Evolutionary conservation across 2,113 vertebrate genomes (phyloP), one percentile per base, ranked within the genome.

Genomic region (Proteles cristata): DNA sequence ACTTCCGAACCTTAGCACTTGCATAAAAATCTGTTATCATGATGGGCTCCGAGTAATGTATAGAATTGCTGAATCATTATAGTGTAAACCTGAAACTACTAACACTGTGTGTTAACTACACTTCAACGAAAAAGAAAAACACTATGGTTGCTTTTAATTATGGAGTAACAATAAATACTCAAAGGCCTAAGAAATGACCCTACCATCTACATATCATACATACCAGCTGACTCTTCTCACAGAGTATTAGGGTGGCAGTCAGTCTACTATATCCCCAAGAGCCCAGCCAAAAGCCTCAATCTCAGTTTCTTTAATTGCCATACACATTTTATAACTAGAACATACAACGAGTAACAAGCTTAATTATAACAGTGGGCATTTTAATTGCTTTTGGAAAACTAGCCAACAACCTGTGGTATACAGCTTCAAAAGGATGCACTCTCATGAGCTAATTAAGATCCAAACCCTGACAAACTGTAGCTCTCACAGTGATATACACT

Each of bases 371-470:
- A 96, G 61, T 80, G 94, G 86, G 39, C 88, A 96, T 97, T 98
- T 98, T 92, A 97, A 98, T 97, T 97, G 97, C 93, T 98, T 98
- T 98, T 90, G 97, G 92, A 98, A 98, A 87, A 98, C 94, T 96
- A 97, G 95, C 98, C 97, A 98, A 98, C 98, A 98, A 97, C 97
- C 93, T 98, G 95, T 96, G 92, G 93, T 87, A 97, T 74, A 91
- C 82, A 90, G 85, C 97, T 98, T 98, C 97, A 98, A 98, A 98
- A 98, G 97, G 97, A 98, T 97, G 69, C 82, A 90, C 48, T 97
- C 92, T 96, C 97, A 86, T 79, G 95, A 98, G 94, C 94, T 98
- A 98, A 98, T 98, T 98, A 98, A 98, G 98, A 98, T 97, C 94
- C 98, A 98, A 98, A 97, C 79, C 76, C 90, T 96, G 98, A 98